Evolutionary conservation across 2,113 vertebrate genomes (phyloP), one percentile per base, ranked within the genome.

Genomic region (Abramis brama): DNA sequence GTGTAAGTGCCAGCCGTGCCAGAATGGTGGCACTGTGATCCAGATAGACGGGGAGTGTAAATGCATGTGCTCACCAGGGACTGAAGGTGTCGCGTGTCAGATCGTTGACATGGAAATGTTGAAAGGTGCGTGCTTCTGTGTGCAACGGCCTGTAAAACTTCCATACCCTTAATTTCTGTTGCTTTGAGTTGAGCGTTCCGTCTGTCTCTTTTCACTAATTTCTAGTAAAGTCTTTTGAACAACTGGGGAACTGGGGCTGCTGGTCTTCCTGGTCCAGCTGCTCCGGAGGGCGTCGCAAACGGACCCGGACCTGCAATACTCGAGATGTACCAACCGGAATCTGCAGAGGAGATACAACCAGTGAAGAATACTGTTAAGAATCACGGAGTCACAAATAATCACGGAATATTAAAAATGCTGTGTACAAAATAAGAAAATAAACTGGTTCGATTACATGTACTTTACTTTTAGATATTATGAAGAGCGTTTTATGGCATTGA

Each of bases 1-100:
- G 25, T 96, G 93, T 86, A 99, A 97, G 92, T 99, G 97, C 73
- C 82, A 91, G 23, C 95, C 95, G 0, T 98, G 97, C 77, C 93
- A 93, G 15, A 97, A 99, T 4, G 97, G 97, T 71, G 97, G 95
- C 4, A 96, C 95, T 0, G 88, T 92, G 2, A 23, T 94, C 12
- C 91, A 97, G 57, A 6, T 98, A 36, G 95, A 98, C 0, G 97
- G 97, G 19, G 80, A 89, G 1, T 99, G 98, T 13, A 9, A 91
- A 0, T 99, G 97, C 12, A 47, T 96, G 52, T 99, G 97, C 83
- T 21, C 91, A 1, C 1, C 52, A 1, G 68, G 87, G 25, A 96
- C 94, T 30, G 90, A 94, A 15, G 97, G 97, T 21, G 2, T 90
- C 1, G 94, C 94, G 74, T 99, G 97, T 87, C 93, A 98, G 90